Evolutionary conservation across 1,140 invertebrate species (phyloP), one percentile per base, ranked within the genome.

Genomic region (Heliothis subflexa): DNA sequence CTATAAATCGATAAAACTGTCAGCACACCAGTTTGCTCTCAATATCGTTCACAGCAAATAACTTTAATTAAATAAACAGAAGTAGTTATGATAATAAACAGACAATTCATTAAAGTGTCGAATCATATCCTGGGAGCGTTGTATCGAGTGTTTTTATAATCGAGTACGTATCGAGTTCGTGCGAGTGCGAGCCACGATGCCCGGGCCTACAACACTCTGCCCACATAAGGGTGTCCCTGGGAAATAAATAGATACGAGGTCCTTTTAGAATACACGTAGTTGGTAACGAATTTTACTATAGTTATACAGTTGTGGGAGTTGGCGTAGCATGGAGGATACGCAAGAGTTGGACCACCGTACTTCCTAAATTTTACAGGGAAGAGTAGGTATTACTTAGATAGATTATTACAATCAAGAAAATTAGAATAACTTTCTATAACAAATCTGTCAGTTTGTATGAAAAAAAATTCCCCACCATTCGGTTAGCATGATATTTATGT

Each of bases 41-140:
- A 28, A 50, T 66, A 66, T 18, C 16, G 40, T 49, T 21, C n/a
- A 47, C 13, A 47, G 47, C 12, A 14, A 25, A 13, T 50, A 70
- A 52, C 47, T 50, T 25, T 50, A 70, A 28, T n/a, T n/a, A 52
- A 50, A 52, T 21, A 50, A 70, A 70, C 47, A 50, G 13, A 52
- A 28, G 47, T 50, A 52, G 66, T 28, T 57, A 77, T 68, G 59
- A 64, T 50, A 75, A 68, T 77, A 77, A 57, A 77, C 62, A 57
- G 16, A 55, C 50, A 57, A 77, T 66, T 77, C 40, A 68, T 77
- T 77, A 77, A 77, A 68, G 62, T 55, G 54, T 79, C 64, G 70
- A 80, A 82, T 82, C 81, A 80, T 75, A 80, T 82, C 81, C 81
- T 59, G 18, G 28, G 50, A 10, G 52, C 78, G 73, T 80, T 71